Percentiles rank a stretch among this genome's conserved stretches.
These are phyloP conservation scores for Coranthus polyacanthus DNA, from an alignment of 2,797 vertebrate genomes.

Conservation along the genomic window DNA sequence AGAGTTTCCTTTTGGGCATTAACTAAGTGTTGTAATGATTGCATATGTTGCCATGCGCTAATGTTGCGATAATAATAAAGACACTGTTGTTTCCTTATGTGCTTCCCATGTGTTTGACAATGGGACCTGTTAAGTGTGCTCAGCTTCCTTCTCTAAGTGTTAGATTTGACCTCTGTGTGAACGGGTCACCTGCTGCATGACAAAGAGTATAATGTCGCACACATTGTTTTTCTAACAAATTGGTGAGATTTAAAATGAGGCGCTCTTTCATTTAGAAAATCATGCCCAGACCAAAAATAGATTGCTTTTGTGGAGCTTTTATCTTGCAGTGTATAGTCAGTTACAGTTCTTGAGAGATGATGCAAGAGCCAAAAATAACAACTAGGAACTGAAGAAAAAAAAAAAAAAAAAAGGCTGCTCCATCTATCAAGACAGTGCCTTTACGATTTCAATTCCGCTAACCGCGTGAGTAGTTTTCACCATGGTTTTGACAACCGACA, in stretches of 20 bases:
- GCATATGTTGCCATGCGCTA: not conserved
- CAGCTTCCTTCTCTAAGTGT: constrained; percentile 6
- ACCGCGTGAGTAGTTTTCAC: constrained; percentile 29
- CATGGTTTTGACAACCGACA: too few species aligned
- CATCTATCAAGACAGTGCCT: constrained; percentile 34
- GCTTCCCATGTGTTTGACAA: not conserved
- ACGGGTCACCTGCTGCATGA: constrained; percentile 7
- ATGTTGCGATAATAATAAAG: not conserved
- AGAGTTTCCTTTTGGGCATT: not conserved
- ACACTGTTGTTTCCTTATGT: not conserved
- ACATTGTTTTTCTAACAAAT: not conserved
- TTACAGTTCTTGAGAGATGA: constrained; percentile 63
- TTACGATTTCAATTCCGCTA: constrained; percentile 64
- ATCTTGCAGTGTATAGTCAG: constrained; percentile 36
- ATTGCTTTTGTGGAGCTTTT: constrained; percentile 60
- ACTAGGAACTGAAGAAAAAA: constrained; percentile 42
- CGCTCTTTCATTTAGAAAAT: constrained; percentile 37
- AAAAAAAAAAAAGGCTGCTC: constrained; percentile 59
- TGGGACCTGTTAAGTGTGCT: not conserved
- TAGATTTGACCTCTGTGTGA: constrained; percentile 2
- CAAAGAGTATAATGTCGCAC: not conserved
- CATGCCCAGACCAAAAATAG: constrained; percentile 39
- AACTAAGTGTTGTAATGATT: not conserved
- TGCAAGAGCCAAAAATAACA: constrained; percentile 75
- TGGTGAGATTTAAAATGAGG: not conserved